phyloP scores from a whole-genome alignment of 1,140 invertebrate species.

The Lycorma delicatula region DNA sequence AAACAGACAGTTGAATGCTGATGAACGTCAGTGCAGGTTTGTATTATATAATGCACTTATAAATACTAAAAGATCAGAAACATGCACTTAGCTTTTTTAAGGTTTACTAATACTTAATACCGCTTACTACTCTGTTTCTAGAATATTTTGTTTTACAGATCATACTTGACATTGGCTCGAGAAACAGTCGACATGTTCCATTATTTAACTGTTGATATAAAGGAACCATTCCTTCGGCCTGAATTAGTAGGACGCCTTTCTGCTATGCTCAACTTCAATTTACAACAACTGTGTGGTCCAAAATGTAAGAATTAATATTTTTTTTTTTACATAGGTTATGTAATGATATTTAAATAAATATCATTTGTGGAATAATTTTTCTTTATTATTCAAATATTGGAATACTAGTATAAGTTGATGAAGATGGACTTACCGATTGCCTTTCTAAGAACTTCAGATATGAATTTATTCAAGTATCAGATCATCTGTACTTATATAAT shows the following conservation, averaged over 20 bases:
- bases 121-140: too few species aligned
- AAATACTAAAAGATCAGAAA: too few species aligned
- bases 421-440: too few species aligned
- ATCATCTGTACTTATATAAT: too few species aligned
- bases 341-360: too few species aligned
- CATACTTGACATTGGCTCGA: conserved; percentile 86
- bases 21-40: conserved; percentile 83
- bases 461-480: too few species aligned
- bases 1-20: conserved; percentile 70
- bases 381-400: too few species aligned
- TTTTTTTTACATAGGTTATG: neutral
- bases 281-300: conserved; percentile 92
- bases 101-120: too few species aligned
- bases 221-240: conserved; percentile 84
- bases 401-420: too few species aligned
- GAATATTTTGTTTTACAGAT: conserved; percentile 45
- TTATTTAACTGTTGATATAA: conserved; percentile 90
- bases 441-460: too few species aligned
- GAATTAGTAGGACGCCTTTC: conserved; percentile 89
- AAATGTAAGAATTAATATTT: conserved; percentile 55
- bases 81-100: too few species aligned
- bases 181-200: conserved; percentile 99
- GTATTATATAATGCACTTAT: conserved; percentile 3
- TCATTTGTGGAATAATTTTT: too few species aligned
- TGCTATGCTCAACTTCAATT: conserved; percentile 96